Evolutionary conservation across 2,888 invertebrate species (phyloP), one percentile per base, ranked within the genome.

Genomic region (Venustoraphidia nigricollis): DNA sequence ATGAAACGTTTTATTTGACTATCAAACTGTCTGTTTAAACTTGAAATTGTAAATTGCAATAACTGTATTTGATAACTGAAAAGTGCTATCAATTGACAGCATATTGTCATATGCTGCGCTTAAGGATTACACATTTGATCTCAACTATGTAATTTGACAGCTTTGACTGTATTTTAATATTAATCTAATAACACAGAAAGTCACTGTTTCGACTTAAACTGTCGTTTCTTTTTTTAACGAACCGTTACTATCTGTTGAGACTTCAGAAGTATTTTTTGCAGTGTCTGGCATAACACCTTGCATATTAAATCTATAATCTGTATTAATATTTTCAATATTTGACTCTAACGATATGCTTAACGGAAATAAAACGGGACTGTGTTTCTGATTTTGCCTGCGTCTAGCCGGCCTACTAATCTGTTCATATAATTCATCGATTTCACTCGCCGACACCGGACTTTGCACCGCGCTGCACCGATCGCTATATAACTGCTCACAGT

Each of bases 341-440:
- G 47, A 43, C 38, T 47, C 43, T 10, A 47, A 47, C 11, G 47
- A 47, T 42, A 47, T 47, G 41, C 40, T 47, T 45, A 39, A 38
- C 27, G 43, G 40, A 10, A 43, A 46, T 46, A 46, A 14, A 14
- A 41, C 35, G 6, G 46, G 46, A 14, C 41, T 41, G 9, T 36
- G 46, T 27, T 41, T 39, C 10, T 13, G 35, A 40, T n/a, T 41
- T 17, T 39, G 34, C 6, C 40, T 39, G 40, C 17, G 11, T 10
- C 17, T 35, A 36, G 27, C 17, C 6, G 47, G 43, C 55, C 76
- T 68, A 11, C 75, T 71, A 41, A 83, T 82, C 58, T 79, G 79
- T 55, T 82, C 79, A 60, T 83, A 83, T 9, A 83, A 66, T 59
- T 81, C 81, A 57, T 83, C 83, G 45, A 83, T 67, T 54, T 77